Evolutionary conservation across 2,113 vertebrate genomes (phyloP), one percentile per base, ranked within the genome.

Genomic region (Mus pahari): DNA sequence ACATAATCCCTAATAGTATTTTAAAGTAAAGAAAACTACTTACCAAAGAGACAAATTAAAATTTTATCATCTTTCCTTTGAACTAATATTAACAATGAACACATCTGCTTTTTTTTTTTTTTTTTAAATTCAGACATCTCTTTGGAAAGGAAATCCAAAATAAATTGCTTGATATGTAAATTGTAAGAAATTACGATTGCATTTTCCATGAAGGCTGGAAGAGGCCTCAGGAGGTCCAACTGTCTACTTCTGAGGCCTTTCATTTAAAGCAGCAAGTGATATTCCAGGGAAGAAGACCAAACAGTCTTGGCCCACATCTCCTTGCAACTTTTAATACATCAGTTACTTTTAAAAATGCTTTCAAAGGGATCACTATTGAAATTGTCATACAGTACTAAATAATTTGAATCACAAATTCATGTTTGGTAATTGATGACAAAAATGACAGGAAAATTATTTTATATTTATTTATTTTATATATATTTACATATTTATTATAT

Each of bases 1-100:
- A 24, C 42, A 75, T 74, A 87, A 95, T 89, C 28, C 26, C 36
- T 53, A 92, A 89, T n/a, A 75, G 31, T 64, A 73, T 94, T 84
- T 92, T 90, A 90, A 96, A 92, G 31, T 50, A 58, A 13, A 96
- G 48, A 91, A 58, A 96, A 90, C 78, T 87, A 91, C 50, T 39
- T 33, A 48, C 36, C 9, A 20, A 92, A 94, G 8, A 83, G 48
- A 42, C 4, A 91, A 90, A 84, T 83, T 60, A 96, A 94, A 84
- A 58, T 1, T 75, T 92, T 87, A 36, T n/a, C 62, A 81, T 77
- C 64, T 16, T 62, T 1, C 81, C 39, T 95, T 95, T 96, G 66
- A 97, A 93, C 24, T 93, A 22, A 75, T 42, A 22, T 95, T 95
- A 91, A 97, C 60, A 91, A 45, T 55, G 55, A 11, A 48, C 3